Percentiles rank a stretch among this genome's conserved stretches.
These are phyloP conservation scores for Coregonus suidteri DNA, from an alignment of 2,797 vertebrate genomes.

Conservation along the genomic window DNA sequence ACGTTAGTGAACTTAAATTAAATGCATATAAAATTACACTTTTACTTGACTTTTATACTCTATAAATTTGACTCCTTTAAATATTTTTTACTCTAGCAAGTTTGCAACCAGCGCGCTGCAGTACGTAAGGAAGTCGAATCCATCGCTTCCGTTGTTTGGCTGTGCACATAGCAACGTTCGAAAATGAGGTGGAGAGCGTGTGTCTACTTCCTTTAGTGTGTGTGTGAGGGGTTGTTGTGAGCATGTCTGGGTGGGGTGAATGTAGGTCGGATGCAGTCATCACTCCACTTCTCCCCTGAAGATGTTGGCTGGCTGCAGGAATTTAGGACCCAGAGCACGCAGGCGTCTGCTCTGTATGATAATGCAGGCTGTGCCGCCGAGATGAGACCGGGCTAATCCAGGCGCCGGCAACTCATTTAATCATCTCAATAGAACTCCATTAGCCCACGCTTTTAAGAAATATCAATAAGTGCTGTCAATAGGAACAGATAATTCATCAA, in stretches of 20 bases:
- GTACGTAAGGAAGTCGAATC: too few relatives aligned
- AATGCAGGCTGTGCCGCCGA: slow-evolving; percentile 69
- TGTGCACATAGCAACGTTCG: too few relatives aligned
- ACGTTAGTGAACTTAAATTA: too few relatives aligned
- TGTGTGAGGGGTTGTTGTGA: slow-evolving; percentile 52
- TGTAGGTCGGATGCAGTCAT: slow-evolving; percentile 78
- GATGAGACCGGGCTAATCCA: slow-evolving; percentile 76
- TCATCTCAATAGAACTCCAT: slow-evolving; percentile 77
- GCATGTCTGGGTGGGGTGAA: slow-evolving; percentile 68
- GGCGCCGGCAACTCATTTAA: slow-evolving; percentile 74
- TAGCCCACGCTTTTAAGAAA: slow-evolving; percentile 76
- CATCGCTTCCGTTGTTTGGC: too few relatives aligned
- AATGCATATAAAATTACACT: too few relatives aligned
- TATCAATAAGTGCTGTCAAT: slow-evolving; percentile 78
- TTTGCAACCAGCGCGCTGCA: too few relatives aligned
- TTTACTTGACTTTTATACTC: too few relatives aligned
- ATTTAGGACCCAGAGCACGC: slow-evolving; percentile 75
- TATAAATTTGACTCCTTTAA: too few relatives aligned
- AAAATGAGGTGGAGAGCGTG: too few relatives aligned
- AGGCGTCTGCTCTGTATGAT: slow-evolving; percentile 77
- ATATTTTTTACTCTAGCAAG: too few relatives aligned
- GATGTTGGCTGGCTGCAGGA: slow-evolving; percentile 72
- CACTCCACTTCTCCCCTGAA: slow-evolving; percentile 71
- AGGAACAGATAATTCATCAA: slow-evolving; percentile 77
- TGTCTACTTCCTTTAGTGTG: slow-evolving; percentile 15